Evolutionary conservation across 2,113 vertebrate genomes (phyloP), one percentile per base, ranked within the genome.

Genomic region (Balaenoptera acutorostrata): DNA sequence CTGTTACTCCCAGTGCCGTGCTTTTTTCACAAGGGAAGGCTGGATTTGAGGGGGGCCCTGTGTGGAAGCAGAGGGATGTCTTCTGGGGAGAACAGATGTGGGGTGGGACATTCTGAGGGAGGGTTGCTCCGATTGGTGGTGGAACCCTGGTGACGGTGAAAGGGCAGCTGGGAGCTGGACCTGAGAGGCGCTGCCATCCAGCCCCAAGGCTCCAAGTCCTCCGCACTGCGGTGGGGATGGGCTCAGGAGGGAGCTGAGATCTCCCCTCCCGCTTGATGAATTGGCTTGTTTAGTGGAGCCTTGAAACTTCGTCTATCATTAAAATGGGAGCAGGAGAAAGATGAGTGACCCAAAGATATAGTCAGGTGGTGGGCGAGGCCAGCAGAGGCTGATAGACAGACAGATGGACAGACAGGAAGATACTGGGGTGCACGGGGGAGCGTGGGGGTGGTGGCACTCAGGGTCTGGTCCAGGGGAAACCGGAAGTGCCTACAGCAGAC

Each of bases 201-300:
- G 61, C 14, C 15, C 18, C 31, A 41, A 39, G 39, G 52, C n/a
- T 86, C 33, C 2, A 29, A 61, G 59, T 39, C 61, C 69, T 39
- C n/a, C 29, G 63, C 20, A 36, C 15, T 13, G 23, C 64, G 13
- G 1, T 0, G 23, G 71, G 12, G 36, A n/a, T 3, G 23, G 3
- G n/a, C 29, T 36, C 31, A 4, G 52, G 27, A 69, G 6, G 49
- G 10, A 72, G 33, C 41, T 39, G 59, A 49, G 31, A 17, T 21
- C 44, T 18, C 13, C 14, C 31, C 14, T 61, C 41, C 9, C 55
- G 36, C 39, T 29, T 44, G 55, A 52, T 66, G 63, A 77, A n/a
- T 63, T 17, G 59, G 44, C 55, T 75, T 31, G 81, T 75, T 82
- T 44, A 49, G 25, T n/a, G 23, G 46, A 78, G 29, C 14, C 39